Evolutionary conservation across 2,888 invertebrate species (phyloP).

Genomic region (Lysandra coridon): DNA sequence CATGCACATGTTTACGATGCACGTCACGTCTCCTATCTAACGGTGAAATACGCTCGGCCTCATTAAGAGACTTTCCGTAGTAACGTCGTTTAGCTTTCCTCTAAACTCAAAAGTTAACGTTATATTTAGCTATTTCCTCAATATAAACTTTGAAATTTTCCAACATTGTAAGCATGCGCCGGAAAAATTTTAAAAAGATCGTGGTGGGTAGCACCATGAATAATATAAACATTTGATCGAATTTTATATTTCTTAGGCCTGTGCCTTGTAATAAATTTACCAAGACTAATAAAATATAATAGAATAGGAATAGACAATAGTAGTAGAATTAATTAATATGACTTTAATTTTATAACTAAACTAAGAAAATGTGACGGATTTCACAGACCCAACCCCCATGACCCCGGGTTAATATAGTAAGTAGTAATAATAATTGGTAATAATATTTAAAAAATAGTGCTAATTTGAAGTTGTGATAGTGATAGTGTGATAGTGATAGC

Average conservation of each 20-base stretch:
- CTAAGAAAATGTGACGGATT: no score
- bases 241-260: neutral
- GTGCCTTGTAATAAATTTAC: neutral
- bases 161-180: neutral
- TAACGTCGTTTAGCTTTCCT: conserved; percentile 22
- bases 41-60: conserved; percentile 29
- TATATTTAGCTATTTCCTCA: conserved; percentile 13
- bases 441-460: no score
- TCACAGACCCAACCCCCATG: no score
- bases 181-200: neutral
- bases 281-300: no score
- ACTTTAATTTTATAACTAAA: no score
- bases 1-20: conserved; percentile 33
- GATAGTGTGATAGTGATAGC: no score
- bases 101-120: conserved; percentile 24
- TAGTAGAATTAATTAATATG: no score
- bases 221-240: neutral
- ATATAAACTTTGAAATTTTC: conserved; percentile 10
- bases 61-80: conserved; percentile 29
- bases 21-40: conserved; percentile 27
- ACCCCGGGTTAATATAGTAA: no score
- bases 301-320: no score
- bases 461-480: no score
- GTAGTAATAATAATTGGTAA: no score
- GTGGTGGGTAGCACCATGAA: neutral